Evolutionary conservation across 2,113 vertebrate species (phyloP), one percentile per base, ranked within the genome.

Genomic region (Puffinus mauretanicus): DNA sequence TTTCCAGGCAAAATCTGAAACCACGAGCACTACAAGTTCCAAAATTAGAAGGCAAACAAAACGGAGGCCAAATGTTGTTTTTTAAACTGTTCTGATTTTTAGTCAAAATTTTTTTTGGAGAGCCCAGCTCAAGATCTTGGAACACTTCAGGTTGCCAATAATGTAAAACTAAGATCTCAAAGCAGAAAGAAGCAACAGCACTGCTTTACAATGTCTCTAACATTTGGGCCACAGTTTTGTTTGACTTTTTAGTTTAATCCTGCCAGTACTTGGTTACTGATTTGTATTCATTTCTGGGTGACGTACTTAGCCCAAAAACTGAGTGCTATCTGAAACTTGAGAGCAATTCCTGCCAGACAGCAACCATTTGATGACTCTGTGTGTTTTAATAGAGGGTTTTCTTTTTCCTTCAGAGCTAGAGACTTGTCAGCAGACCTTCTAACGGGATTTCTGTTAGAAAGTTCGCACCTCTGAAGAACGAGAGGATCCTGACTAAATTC

Each of bases 41-140:
- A 96, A 95, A 97, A 96, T 96, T 97, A 97, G 96, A 96, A 96
- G 92, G 96, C 94, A 96, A 97, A 96, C 96, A 96, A 94, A 96
- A 86, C 60, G 1, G 66, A 96, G 88, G 95, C 95, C 96, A 96
- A 96, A 93, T 96, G 93, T 90, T 96, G 92, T 96, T 95, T 96
- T 93, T 96, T 96, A 94, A 94, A 96, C 96, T 94, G 82, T 94
- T 95, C 96, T 81, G 95, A 96, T 92, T 96, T 97, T 93, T 93
- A 93, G 95, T 96, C 75, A 94, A 80, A 86, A 44, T 27, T 88
- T 91, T 91, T 96, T 95, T 95, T 95, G 76, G 93, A 96, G 85
- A 96, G 92, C 95, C 94, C 90, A 92, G 38, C 95, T 92, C 51
- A 60, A 86, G 79, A 78, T 95, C 64, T 94, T 95, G 82, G 47